These are phyloP conservation scores for Proterorhinus semilunaris DNA, from an alignment of 2,113 vertebrate species.

Conservation along the genomic window DNA sequence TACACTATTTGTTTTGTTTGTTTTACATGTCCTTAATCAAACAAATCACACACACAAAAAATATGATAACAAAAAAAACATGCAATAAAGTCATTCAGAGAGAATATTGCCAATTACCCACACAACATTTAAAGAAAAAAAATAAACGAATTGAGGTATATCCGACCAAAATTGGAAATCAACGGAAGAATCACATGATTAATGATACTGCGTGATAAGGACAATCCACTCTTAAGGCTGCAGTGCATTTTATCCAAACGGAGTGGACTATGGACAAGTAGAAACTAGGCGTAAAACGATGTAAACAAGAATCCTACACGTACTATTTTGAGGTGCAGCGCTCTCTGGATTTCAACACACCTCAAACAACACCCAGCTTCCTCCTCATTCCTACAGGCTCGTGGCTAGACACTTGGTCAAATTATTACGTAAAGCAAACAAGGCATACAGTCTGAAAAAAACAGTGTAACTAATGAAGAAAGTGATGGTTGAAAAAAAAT, in stretches of 20 bases:
- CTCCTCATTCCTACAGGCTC: neutral
- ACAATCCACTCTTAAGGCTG: neutral
- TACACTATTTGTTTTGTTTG: too few species aligned
- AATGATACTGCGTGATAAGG: neutral
- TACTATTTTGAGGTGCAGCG: slow-evolving; percentile 50
- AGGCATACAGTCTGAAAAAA: neutral
- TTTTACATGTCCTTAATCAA: too few species aligned
- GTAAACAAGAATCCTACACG: slow-evolving; percentile 58
- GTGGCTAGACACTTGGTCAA: too few species aligned
- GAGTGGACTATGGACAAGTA: neutral
- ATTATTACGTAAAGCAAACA: too few species aligned
- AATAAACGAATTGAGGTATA: too few species aligned
- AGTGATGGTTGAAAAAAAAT: neutral
- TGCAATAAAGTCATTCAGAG: too few species aligned
- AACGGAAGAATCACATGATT: neutral
- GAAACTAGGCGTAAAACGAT: neutral
- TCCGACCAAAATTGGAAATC: too few species aligned
- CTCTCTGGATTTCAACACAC: slow-evolving; percentile 22
- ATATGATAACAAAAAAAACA: neutral
- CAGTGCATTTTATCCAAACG: neutral
- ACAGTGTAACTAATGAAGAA: neutral
- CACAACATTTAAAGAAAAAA: too few species aligned
- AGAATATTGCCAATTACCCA: too few species aligned
- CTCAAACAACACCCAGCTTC: slow-evolving; percentile 13
- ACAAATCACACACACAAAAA: too few species aligned